Evolutionary conservation across 1,140 invertebrate species (phyloP).

Genomic region (Aphelinus atriplicis): DNA sequence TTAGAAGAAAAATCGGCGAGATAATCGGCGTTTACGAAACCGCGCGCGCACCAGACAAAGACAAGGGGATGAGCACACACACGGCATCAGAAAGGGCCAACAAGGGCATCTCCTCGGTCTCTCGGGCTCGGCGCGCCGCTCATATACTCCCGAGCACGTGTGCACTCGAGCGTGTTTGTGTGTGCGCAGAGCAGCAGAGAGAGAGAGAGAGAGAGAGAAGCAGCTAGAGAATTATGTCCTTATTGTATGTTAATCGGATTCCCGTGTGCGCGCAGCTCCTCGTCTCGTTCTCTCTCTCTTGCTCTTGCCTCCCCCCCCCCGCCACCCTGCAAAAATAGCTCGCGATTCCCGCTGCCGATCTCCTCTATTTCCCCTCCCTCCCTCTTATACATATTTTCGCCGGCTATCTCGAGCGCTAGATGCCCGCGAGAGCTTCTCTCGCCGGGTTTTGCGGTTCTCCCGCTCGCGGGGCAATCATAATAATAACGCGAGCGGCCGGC

Average conservation of each 20-base stretch:
- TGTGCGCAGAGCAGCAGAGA: neutral
- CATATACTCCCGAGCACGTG: neutral
- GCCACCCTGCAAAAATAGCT: constrained; percentile 45
- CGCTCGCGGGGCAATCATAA: constrained; percentile 7
- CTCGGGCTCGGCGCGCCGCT: no score
- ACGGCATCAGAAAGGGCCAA: constrained; percentile 47
- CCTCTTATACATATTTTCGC: neutral
- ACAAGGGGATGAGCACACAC: constrained; percentile 35
- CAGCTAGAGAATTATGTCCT: constrained; percentile 53
- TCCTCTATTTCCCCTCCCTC: constrained; percentile 18
- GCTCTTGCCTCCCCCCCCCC: constrained; percentile 43
- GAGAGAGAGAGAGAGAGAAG: constrained; percentile 5
- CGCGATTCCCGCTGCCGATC: constrained; percentile 42
- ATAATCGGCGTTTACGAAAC: neutral
- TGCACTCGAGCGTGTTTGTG: neutral
- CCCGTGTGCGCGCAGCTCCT: constrained; percentile 32
- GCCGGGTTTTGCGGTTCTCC: constrained; percentile 17
- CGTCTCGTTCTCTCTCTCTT: constrained; percentile 3
- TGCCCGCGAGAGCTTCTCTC: neutral
- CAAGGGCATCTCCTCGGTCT: constrained; percentile 42
- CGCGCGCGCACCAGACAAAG: constrained; percentile 3
- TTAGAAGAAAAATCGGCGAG: neutral
- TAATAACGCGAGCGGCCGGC: neutral
- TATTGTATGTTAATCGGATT: constrained; percentile 57
- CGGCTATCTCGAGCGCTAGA: neutral